phyloP scores from a whole-genome alignment of 2,113 vertebrate genomes.

The Hydrochoerus hydrochaeris region DNA sequence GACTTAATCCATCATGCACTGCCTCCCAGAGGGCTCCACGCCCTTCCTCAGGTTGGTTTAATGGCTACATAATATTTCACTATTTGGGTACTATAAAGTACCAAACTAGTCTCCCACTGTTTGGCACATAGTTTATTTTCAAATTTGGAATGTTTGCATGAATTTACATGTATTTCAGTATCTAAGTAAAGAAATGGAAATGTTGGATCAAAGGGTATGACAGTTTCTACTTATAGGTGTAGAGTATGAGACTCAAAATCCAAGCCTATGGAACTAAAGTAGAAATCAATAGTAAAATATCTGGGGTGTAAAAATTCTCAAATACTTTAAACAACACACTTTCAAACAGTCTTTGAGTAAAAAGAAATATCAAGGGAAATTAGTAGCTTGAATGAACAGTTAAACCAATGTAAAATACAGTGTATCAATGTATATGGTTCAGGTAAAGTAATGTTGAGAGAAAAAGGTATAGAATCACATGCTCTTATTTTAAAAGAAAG shows the following conservation, averaged over 20 bases:
- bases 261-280: not conserved
- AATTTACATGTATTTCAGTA: not conserved
- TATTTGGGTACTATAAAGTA: not conserved
- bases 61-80: not conserved
- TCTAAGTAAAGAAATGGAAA: not conserved
- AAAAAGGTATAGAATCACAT: not conserved
- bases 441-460: not conserved
- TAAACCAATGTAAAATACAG: constrained; percentile 37
- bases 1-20: not conserved
- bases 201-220: not conserved
- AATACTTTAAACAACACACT: not conserved
- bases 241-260: not conserved
- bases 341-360: not conserved
- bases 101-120: not conserved
- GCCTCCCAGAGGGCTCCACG: fast-evolving
- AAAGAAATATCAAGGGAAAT: constrained; percentile 17
- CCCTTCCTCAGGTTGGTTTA: not conserved
- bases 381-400: not conserved
- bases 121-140: not conserved
- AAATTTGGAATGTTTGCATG: not conserved
- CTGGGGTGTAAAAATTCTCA: not conserved
- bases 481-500: not conserved
- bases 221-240: not conserved
- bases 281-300: not conserved
- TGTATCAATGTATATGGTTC: not conserved